phyloP scores from a whole-genome alignment of 2,797 vertebrate species.

The Ciconia nigra region DNA sequence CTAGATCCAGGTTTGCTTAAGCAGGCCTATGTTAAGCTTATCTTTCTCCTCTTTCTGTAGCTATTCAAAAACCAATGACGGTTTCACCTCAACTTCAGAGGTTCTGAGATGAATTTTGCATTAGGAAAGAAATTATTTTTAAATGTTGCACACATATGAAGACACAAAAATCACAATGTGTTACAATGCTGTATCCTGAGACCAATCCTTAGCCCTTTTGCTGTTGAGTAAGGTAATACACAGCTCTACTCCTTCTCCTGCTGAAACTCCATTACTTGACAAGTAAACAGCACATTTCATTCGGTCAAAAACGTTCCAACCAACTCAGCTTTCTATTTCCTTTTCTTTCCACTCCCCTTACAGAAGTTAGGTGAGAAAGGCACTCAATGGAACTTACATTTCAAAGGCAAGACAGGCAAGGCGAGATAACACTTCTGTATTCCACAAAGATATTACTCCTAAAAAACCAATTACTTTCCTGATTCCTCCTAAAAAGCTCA shows the following conservation, averaged over 20 bases:
- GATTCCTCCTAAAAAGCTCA: neutral
- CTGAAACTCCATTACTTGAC: rapidly evolving
- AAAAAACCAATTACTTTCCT: neutral
- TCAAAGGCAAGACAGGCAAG: neutral
- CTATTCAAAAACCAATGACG: neutral
- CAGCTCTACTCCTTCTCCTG: neutral
- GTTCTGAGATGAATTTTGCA: neutral
- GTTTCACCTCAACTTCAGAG: neutral
- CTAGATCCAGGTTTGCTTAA: neutral
- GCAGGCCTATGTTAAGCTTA: neutral
- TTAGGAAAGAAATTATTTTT: neutral
- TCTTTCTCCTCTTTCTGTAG: neutral
- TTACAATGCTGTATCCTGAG: neutral
- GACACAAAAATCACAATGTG: neutral
- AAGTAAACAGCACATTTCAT: neutral
- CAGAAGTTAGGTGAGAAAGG: neutral
- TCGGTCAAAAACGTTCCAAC: neutral
- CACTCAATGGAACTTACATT: neutral
- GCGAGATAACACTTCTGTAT: neutral
- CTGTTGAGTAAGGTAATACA: neutral
- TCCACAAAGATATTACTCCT: neutral
- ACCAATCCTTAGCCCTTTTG: neutral
- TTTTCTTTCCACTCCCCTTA: neutral
- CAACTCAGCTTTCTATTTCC: neutral
- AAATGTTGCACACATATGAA: neutral